Percentiles rank a stretch among this genome's conserved stretches.
Evolutionary conservation across 2,888 invertebrate species (phyloP).

Genomic region (Tridacna gigas): DNA sequence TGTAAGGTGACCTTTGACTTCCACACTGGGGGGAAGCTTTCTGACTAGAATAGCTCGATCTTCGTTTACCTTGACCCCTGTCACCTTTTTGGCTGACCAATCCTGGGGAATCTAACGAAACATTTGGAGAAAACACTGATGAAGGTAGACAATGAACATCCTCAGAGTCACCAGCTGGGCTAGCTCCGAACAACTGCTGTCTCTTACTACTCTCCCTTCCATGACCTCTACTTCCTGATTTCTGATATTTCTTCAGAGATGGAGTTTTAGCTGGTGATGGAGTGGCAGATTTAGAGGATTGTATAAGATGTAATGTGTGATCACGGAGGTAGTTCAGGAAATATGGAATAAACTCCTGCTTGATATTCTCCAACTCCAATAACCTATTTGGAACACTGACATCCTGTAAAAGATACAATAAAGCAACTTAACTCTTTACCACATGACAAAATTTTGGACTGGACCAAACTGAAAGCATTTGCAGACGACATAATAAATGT

Average conservation of each 20-base stretch:
- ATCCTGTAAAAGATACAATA: slow-evolving; percentile 1
- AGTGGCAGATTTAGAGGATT: slow-evolving; percentile 73
- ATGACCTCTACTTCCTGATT: slow-evolving; percentile 43
- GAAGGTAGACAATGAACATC: slow-evolving; percentile 59
- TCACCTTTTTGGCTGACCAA: slow-evolving; percentile 41
- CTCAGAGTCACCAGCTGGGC: slow-evolving; percentile 67
- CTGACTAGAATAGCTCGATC: slow-evolving; percentile 50
- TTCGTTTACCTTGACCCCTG: slow-evolving; percentile 40
- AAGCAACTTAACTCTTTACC: too few species aligned
- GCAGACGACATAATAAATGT: too few species aligned
- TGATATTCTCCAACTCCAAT: slow-evolving; percentile 60
- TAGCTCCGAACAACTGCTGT: slow-evolving; percentile 75
- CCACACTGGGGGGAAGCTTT: slow-evolving; percentile 63
- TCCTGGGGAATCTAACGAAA: slow-evolving; percentile 66
- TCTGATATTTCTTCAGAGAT: slow-evolving; percentile 69
- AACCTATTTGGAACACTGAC: slow-evolving; percentile 35
- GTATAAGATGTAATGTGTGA: slow-evolving; percentile 77
- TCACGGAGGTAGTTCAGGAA: slow-evolving; percentile 80
- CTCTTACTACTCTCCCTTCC: slow-evolving; percentile 61
- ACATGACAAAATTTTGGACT: too few species aligned
- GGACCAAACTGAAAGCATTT: too few species aligned
- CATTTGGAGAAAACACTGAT: slow-evolving; percentile 71
- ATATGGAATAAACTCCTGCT: slow-evolving; percentile 78
- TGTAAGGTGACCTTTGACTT: slow-evolving; percentile 59
- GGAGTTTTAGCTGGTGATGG: slow-evolving; percentile 80